Base-by-base conservation (phyloP, 2,797 vertebrate species). In the Channa striata region DNA sequence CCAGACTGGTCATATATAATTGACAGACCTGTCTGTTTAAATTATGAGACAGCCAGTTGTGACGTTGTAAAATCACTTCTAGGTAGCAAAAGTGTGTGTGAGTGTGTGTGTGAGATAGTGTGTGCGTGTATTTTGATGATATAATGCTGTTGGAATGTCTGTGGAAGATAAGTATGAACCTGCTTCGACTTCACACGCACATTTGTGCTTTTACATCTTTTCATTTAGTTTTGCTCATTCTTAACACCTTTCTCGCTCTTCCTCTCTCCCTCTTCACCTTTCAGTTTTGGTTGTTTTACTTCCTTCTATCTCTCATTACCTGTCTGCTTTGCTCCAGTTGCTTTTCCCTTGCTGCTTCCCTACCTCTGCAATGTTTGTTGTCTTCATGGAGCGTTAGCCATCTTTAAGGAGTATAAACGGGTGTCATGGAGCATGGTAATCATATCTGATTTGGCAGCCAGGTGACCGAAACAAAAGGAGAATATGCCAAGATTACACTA, bases 361-460 rank as follows among this genome's bases (percentile, higher is more conserved):
- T 49, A 19, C 48, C 12, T 49, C 47, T 17, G n/a, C 56, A n/a
- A 25, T 76, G 78, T 89, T 86, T 91, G 89, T 91, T 89, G 83
- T 89, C 68, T 91, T 90, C 64, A 90, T 81, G 88, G 77, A 63
- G 79, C 11, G 69, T 90, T 91, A 23, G 74, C 86, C 65, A 50
- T 51, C 72, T 74, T 75, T 62, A 75, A 85, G 69, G 62, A 85
- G 62, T 46, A 57, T 80, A 85, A 83, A 89, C 81, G 72, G 60
- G 54, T 68, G 60, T 64, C 84, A 89, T 90, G 65, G 49, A 89
- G 88, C 82, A 84, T 86, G 81, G 36, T 66, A 64, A 84, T 81
- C 74, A 46, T 89, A 91, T 91, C 90, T 71, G 81, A 87, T 85
- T 77, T 90, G 87, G 87, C 89, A 84, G 49, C 17, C 78, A 85